Percentiles rank a stretch among this genome's conserved stretches.
These are phyloP conservation scores for Drosophila sulfurigaster DNA, from an alignment of 1,140 invertebrate species.

Conservation along the genomic window DNA sequence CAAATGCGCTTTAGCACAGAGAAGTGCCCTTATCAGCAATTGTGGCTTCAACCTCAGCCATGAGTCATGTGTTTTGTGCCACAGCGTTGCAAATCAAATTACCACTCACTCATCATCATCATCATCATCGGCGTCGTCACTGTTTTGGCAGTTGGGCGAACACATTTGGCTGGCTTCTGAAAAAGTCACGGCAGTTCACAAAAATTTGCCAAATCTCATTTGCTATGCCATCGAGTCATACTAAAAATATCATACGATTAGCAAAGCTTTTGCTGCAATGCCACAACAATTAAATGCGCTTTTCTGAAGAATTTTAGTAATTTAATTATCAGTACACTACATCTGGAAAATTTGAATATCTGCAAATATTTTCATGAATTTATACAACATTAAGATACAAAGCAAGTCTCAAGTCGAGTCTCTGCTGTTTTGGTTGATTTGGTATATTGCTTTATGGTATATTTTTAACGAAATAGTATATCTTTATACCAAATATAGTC, in stretches of 20 bases:
- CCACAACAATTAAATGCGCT: neutral
- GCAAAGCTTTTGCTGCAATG: neutral
- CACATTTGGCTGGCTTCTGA: slow-evolving; percentile 33
- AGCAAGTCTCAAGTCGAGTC: too few relatives aligned
- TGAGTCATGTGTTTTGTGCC: slow-evolving; percentile 48
- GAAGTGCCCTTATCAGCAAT: neutral
- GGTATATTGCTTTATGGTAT: too few relatives aligned
- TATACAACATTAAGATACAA: too few relatives aligned
- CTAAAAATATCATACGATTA: neutral
- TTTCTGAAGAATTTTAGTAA: neutral
- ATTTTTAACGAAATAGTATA: too few relatives aligned
- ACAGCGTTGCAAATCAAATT: slow-evolving; percentile 23
- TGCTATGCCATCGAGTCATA: slow-evolving; percentile 13
- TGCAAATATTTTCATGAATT: too few relatives aligned
- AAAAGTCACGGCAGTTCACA: slow-evolving; percentile 19
- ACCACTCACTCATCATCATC: neutral
- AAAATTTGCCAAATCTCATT: slow-evolving; percentile 24
- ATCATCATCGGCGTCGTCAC: neutral
- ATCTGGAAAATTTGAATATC: too few relatives aligned
- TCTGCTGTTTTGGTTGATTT: too few relatives aligned
- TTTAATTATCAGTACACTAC: too few relatives aligned
- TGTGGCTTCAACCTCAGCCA: neutral
- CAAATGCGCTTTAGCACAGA: neutral
- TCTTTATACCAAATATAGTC: too few relatives aligned
- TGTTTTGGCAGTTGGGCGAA: neutral